Conservation (phyloP, 2,797 vertebrate species). For the Synaphobranchus kaupii region DNA sequence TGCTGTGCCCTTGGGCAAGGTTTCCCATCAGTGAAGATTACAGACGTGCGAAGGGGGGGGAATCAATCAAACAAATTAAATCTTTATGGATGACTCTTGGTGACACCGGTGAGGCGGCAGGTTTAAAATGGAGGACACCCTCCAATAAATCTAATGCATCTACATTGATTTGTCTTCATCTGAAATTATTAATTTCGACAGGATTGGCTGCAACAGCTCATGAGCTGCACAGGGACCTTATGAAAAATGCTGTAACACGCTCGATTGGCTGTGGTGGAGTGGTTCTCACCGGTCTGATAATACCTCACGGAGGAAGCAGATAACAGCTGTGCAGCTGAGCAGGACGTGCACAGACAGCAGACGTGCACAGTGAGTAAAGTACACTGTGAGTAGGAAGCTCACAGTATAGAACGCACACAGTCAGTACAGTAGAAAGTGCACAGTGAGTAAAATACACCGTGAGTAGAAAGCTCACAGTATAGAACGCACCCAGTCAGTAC, state of each 20-base stretch:
- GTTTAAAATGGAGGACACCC: background rate
- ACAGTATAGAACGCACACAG: background rate
- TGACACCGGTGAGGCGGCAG: background rate
- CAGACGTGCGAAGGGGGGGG: background rate
- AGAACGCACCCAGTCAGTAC: background rate
- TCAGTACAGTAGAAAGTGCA: background rate
- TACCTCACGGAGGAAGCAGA: background rate
- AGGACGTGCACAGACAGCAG: background rate
- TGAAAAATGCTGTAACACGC: background rate
- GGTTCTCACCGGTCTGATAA: background rate
- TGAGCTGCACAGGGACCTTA: background rate
- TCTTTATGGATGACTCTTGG: background rate
- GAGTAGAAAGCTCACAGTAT: background rate
- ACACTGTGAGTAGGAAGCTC: background rate
- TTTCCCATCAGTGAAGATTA: background rate
- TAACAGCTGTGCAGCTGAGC: background rate
- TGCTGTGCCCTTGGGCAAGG: background rate
- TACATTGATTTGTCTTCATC: background rate
- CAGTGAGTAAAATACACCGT: background rate
- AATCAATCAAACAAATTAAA: slow-evolving; percentile 6
- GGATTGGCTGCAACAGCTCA: background rate
- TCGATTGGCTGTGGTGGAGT: background rate
- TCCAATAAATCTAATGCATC: background rate
- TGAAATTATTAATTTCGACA: background rate
- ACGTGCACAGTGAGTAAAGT: background rate